Conservation (phyloP, 2,797 vertebrate genomes). For the Ptychadena robeensis region DNA sequence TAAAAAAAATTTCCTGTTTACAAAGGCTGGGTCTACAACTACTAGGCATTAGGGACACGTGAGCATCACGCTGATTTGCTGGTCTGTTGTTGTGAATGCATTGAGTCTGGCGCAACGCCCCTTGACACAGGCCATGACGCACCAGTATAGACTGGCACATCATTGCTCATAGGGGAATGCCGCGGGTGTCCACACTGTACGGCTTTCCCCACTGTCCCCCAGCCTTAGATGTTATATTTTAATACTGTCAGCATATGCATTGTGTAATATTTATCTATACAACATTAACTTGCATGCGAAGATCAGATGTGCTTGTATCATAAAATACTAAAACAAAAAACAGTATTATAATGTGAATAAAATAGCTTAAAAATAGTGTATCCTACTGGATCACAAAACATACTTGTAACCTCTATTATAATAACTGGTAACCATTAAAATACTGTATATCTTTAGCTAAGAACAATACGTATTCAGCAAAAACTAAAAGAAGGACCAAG, state of each 20-base stretch:
- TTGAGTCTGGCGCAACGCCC: no score
- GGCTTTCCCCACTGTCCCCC: background rate
- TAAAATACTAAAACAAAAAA: background rate
- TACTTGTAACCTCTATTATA: constrained; percentile 1
- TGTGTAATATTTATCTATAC: background rate
- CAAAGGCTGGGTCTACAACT: no score
- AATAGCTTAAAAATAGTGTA: background rate
- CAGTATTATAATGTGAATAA: background rate
- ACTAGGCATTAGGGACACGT: no score
- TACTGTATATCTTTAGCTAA: background rate
- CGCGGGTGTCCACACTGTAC: no score
- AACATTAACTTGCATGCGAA: background rate
- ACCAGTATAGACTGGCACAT: no score
- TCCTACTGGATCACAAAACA: background rate
- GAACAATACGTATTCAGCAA: background rate
- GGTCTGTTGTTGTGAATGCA: no score
- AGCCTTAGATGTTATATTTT: background rate
- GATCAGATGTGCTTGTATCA: background rate
- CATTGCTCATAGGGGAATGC: no score
- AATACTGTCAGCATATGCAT: background rate
- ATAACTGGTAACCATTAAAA: constrained; percentile 11
- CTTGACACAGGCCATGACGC: no score
- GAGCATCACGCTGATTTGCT: no score
- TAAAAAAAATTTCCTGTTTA: no score
- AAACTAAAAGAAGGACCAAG: background rate